A percentile compares a stretch with the other conserved stretches of the same genome.
phyloP scores from a whole-genome alignment of 2,888 invertebrate genomes.

The Diachrysia chrysitis region DNA sequence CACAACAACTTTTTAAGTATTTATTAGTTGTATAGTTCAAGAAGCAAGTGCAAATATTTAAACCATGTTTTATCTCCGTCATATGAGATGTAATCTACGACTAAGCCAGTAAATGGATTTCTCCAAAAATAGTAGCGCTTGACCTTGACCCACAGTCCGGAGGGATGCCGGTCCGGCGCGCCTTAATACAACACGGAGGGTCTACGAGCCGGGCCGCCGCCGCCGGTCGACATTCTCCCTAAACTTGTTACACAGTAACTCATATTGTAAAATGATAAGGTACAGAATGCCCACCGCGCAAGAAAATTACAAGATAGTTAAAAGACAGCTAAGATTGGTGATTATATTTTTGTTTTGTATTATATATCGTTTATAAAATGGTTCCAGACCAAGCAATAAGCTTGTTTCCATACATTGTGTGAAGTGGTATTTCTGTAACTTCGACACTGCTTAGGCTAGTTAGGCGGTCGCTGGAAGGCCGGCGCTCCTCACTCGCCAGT shows the following conservation, averaged over 20 bases:
- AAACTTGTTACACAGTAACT: background rate
- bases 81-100: constrained; percentile 2
- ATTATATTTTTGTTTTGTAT: too few relatives aligned
- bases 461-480: constrained; percentile 17
- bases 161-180: constrained; percentile 13
- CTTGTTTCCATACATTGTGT: background rate
- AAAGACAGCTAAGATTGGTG: background rate
- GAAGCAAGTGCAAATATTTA: background rate
- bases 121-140: constrained; percentile 23
- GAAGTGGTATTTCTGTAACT: background rate
- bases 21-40: background rate
- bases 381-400: too few relatives aligned
- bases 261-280: background rate
- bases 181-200: background rate
- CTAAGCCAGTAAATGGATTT: constrained; percentile 19
- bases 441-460: background rate
- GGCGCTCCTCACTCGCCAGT: constrained; percentile 11
- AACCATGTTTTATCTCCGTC: background rate
- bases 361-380: too few relatives aligned
- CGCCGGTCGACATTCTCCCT: background rate
- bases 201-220: background rate
- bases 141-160: constrained; percentile 32
- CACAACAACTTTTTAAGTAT: too few relatives aligned
- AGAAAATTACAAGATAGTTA: background rate
- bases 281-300: background rate